These are phyloP conservation scores for Anoncus sp. DNA, from an alignment of 2,888 invertebrate species.

Conservation along the genomic window DNA sequence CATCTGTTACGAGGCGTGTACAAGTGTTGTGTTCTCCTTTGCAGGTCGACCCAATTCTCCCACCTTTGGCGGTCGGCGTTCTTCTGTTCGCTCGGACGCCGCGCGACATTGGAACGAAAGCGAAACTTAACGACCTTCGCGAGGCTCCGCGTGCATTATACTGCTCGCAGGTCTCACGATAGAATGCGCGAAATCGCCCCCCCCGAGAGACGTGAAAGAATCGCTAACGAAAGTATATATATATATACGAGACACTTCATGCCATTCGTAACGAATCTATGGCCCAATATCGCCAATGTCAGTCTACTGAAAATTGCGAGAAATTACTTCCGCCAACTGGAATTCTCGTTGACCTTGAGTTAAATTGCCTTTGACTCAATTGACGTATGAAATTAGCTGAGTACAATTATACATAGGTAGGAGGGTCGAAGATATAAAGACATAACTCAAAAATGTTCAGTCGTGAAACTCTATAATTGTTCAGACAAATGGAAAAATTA, in stretches of 20 bases:
- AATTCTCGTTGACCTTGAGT: constrained; percentile 22
- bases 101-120: constrained; percentile 68
- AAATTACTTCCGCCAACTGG: constrained; percentile 6
- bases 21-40: constrained; percentile 48
- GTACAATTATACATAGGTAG: neutral
- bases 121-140: constrained; percentile 77
- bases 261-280: constrained; percentile 1
- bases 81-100: neutral
- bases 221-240: constrained; percentile 38
- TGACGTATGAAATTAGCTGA: neutral
- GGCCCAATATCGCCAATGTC: neutral
- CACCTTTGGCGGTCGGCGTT: constrained; percentile 34
- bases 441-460: neutral
- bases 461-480: neutral
- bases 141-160: too few species aligned
- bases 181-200: constrained; percentile 33
- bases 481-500: neutral
- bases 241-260: neutral
- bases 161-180: constrained; percentile 41
- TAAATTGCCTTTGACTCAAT: neutral
- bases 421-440: neutral
- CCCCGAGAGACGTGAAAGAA: constrained; percentile 28
- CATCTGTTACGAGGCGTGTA: constrained; percentile 24
- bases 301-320: neutral
- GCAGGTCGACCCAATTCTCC: constrained; percentile 55